Evolutionary conservation across 2,797 vertebrate genomes (phyloP).

Genomic region (Sitta carolinensis): DNA sequence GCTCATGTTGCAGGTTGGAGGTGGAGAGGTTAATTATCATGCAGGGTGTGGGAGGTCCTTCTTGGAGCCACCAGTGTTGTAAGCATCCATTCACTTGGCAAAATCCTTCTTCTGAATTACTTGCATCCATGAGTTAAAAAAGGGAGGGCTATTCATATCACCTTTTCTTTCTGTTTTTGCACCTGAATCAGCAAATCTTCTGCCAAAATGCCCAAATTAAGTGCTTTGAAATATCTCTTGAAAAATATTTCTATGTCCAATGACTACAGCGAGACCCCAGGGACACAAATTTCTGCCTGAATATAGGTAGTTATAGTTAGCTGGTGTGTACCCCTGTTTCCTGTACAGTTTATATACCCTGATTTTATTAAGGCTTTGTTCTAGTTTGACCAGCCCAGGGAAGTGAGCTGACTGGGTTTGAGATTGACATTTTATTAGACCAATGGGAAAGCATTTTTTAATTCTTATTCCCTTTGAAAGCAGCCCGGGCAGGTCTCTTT

Average conservation of each 20-base stretch:
- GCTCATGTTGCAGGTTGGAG: neutral
- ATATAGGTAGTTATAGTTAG: neutral
- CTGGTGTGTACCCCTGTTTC: neutral
- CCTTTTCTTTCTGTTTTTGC: neutral
- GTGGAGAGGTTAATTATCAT: neutral
- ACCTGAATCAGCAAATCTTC: neutral
- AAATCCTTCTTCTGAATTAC: neutral
- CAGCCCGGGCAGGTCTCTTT: too few species aligned
- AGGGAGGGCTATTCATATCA: neutral
- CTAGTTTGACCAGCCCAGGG: too few species aligned
- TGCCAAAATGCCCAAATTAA: neutral
- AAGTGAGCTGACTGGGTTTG: too few species aligned
- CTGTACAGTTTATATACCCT: neutral
- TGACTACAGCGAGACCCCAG: neutral
- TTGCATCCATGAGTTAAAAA: neutral
- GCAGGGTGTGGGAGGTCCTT: neutral
- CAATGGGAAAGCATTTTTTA: too few species aligned
- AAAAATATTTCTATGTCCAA: neutral
- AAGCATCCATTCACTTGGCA: neutral
- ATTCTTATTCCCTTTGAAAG: too few species aligned
- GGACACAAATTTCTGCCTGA: neutral
- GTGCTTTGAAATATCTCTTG: neutral
- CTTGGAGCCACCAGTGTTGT: neutral
- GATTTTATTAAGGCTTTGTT: neutral
- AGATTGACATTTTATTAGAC: too few species aligned